Base-by-base conservation (phyloP, 2,888 invertebrate species). In the Galeopsomyia nigrocyanea region DNA sequence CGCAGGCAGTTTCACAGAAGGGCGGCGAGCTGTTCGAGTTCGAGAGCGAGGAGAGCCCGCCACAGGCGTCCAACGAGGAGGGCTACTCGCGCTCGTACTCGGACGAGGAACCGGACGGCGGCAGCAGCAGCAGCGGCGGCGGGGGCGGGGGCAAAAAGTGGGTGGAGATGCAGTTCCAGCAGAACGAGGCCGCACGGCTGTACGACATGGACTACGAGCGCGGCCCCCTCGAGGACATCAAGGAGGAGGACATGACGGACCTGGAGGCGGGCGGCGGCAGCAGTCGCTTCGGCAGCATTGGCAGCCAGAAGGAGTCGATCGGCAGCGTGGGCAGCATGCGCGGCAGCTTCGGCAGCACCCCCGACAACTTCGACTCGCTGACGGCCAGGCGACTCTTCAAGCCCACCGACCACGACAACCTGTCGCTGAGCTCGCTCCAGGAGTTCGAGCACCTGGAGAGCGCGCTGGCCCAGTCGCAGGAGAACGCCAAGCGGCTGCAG, bases 391-490 rank as follows among this genome's bases (percentile, higher is more conserved):
- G 94, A 81, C 94, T 94, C 85, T 93, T 95, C 81, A 92, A 92
- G 78, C 90, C 91, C 78, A 92, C 93, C n/a, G 96, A 97, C 79
- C 94, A 95, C 82, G 97, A 98, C 83, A 96, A 97, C 83, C 90
- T 96, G 55, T 97, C 97, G 0, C 92, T 97, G 86, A 95, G 94
- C 77, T 97, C 97, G 7, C 89, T 98, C 73, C 96, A 96, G 87
- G 98, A 98, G 84, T 98, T 98, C 88, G 98, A 98, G 88, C 93
- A 93, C 76, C 88, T 98, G 16, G 98, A 98, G 87, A 92, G 91
- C 79, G 94, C 95, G 0, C 91, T 97, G 81, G 91, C 91, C 0
- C 89, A 26, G 26, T 26, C 26, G 26, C 26, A 94, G 83, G 95
- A 95, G 83, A 94, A 93, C 83, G 84, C 87, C 53, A 86, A 84